Evolutionary conservation across 2,888 invertebrate species (phyloP), one percentile per base, ranked within the genome.

Genomic region (Himalopsyche anomala): DNA sequence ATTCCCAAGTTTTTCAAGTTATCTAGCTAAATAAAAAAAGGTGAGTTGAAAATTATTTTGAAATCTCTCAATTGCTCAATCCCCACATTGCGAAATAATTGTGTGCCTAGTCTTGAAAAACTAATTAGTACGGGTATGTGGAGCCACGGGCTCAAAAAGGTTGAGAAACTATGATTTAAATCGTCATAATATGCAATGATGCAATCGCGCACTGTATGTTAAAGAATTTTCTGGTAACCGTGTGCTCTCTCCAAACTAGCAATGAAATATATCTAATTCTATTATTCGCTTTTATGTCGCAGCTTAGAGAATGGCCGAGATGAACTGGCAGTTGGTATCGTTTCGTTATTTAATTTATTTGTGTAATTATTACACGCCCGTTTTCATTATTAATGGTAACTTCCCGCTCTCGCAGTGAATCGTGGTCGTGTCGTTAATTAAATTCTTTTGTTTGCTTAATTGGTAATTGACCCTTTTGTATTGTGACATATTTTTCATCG

Each of bases 401-500:
- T n/a, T 8, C 62, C 62, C 62, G 19, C 62, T 62, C 19, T n/a
- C 62, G 8, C 19, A 62, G 19, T 62, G 62, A 19, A 19, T 62
- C 62, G 62, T 19, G 9, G 15, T 28, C 19, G n/a, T 62, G 62
- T 62, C n/a, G 19, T 19, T 62, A 62, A 62, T 62, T 62, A 62
- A 62, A 62, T 62, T 62, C 62, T 62, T 62, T 62, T 62, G 62
- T 62, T 62, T 62, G 19, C 15, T 62, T 62, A 62, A 62, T 62
- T 5, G 62, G 62, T 62, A 62, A 62, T 62, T 62, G 62, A 62
- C 62, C 62, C 62, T 19, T 62, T 62, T 62, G 62, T 62, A 62
- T 19, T 19, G 62, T n/a, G 19, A 19, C 62, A 62, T 62, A 28
- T 19, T 62, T 62, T 62, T 62, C 62, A 28, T 62, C 5, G 51